Conservation (phyloP, 2,113 vertebrate genomes). For the Corythaixoides concolor region DNA sequence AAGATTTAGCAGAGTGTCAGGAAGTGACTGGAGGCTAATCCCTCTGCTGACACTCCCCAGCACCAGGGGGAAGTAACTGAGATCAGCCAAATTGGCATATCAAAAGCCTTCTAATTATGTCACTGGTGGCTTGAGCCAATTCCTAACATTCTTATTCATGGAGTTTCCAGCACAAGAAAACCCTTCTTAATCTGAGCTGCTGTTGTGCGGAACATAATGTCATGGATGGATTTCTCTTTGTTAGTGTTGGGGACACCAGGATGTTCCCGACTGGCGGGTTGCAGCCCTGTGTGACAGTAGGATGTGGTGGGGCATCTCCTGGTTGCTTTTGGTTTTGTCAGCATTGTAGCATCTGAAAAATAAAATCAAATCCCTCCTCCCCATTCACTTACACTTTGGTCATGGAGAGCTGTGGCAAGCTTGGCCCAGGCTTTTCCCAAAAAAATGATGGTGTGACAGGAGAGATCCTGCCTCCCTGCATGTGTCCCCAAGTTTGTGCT, state of each 20-base stretch:
- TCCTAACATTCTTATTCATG: slow-evolving; percentile 67
- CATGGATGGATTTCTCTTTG: slow-evolving; percentile 44
- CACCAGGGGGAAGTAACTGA: slow-evolving; percentile 68
- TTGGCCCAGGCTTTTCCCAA: background rate
- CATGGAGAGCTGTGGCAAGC: background rate
- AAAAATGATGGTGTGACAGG: background rate
- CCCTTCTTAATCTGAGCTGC: slow-evolving; percentile 26
- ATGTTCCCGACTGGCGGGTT: background rate
- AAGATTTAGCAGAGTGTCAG: slow-evolving; percentile 69
- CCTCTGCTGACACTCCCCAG: slow-evolving; percentile 68
- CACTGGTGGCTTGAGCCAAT: slow-evolving; percentile 66
- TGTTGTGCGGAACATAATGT: slow-evolving; percentile 17
- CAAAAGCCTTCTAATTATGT: slow-evolving; percentile 74
- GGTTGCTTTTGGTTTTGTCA: background rate
- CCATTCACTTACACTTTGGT: background rate
- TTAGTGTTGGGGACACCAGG: background rate
- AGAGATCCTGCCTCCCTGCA: background rate
- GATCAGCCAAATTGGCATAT: slow-evolving; percentile 71
- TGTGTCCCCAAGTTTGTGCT: accelerated
- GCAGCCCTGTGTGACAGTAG: background rate
- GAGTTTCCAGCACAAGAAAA: slow-evolving; percentile 60
- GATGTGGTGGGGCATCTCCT: accelerated
- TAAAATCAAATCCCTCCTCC: background rate
- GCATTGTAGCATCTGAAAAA: accelerated
- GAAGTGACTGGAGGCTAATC: slow-evolving; percentile 74